Evolutionary conservation across 2,888 invertebrate species (phyloP).

Genomic region (Ypsolopha scabrella): DNA sequence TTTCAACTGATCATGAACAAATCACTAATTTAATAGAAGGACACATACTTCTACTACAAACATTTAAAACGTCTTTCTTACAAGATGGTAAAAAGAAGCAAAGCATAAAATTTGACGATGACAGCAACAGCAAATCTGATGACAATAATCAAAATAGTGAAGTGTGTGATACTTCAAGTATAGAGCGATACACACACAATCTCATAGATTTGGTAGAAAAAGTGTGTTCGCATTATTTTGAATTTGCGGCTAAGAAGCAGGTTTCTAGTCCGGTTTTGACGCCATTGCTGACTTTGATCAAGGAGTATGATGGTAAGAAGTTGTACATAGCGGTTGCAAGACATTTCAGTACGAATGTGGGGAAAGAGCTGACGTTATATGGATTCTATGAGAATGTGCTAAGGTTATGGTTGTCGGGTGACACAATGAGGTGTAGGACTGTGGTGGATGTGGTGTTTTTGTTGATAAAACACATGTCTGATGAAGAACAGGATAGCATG

Average conservation of each 20-base stretch:
- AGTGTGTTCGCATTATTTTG: slow-evolving; percentile 65
- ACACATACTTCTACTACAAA: slow-evolving; percentile 34
- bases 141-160: background rate
- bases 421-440: slow-evolving; percentile 58
- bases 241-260: slow-evolving; percentile 53
- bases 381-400: slow-evolving; percentile 43
- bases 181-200: slow-evolving; percentile 44
- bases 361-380: slow-evolving; percentile 13
- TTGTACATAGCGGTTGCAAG: slow-evolving; percentile 56
- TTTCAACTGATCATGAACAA: slow-evolving; percentile 47
- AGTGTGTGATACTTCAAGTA: slow-evolving; percentile 11
- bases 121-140: slow-evolving; percentile 8
- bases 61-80: slow-evolving; percentile 26
- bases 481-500: slow-evolving; percentile 63
- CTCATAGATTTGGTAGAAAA: slow-evolving; percentile 52
- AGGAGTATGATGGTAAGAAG: slow-evolving; percentile 65
- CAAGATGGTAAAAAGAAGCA: slow-evolving; percentile 28
- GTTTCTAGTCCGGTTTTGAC: slow-evolving; percentile 50
- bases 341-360: slow-evolving; percentile 21
- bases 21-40: slow-evolving; percentile 48
- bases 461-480: slow-evolving; percentile 63
- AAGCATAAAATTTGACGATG: slow-evolving; percentile 33
- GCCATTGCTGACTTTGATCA: slow-evolving; percentile 64
- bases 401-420: slow-evolving; percentile 59
- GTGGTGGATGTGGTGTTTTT: slow-evolving; percentile 75